phyloP scores from a whole-genome alignment of 2,797 vertebrate species.

The Sebastes glaucus region DNA sequence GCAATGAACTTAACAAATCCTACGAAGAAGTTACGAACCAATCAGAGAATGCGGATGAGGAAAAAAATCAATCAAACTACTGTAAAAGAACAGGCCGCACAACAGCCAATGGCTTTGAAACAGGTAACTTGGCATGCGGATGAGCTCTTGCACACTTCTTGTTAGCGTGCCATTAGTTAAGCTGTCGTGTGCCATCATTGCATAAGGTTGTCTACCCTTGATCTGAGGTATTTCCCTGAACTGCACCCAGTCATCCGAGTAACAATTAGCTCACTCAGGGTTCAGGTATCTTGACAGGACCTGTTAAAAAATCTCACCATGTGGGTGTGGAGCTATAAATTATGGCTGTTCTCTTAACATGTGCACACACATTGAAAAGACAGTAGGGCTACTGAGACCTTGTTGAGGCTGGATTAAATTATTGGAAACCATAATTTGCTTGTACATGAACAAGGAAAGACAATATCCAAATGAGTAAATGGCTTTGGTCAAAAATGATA shows the following conservation, averaged over 20 bases:
- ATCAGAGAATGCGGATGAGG: neutral
- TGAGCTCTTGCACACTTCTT: no score
- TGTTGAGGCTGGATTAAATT: neutral
- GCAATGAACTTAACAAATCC: neutral
- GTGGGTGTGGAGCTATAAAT: neutral
- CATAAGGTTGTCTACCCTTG: neutral
- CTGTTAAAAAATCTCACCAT: neutral
- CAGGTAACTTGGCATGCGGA: no score
- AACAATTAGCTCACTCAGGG: neutral
- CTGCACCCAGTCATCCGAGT: neutral
- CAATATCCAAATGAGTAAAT: neutral
- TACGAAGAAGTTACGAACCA: no score
- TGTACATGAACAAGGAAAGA: neutral
- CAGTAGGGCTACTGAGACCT: neutral
- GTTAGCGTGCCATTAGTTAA: no score
- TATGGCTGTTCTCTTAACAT: neutral
- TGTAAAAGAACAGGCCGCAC: no score
- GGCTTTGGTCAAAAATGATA: neutral
- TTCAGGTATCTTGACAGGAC: neutral
- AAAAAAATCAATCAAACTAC: no score
- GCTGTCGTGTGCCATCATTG: fast-evolving
- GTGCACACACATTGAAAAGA: neutral
- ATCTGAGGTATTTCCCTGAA: neutral
- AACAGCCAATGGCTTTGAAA: no score
- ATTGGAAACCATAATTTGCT: neutral